Conservation (phyloP, 2,797 vertebrate genomes). For the Ara ararauna region DNA sequence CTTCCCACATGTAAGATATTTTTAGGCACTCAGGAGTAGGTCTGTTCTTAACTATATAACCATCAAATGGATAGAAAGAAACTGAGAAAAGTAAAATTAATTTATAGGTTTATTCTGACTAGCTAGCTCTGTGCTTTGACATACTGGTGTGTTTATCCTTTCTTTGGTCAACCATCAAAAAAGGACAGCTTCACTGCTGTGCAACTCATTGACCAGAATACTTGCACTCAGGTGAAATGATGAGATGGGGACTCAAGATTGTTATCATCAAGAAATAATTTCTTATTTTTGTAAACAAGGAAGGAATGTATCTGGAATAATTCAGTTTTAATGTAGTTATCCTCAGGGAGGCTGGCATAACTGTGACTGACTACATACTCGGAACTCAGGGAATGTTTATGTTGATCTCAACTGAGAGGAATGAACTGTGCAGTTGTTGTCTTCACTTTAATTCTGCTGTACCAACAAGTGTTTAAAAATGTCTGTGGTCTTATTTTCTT, state of each 20-base stretch:
- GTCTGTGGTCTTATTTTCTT: neutral
- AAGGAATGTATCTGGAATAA: neutral
- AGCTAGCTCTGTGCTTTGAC: neutral
- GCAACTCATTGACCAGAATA: neutral
- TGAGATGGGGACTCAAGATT: neutral
- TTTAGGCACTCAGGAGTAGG: neutral
- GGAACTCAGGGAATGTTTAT: neutral
- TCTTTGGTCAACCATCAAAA: neutral
- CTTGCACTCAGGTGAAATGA: neutral
- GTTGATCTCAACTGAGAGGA: neutral
- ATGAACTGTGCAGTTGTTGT: neutral
- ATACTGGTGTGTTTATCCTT: neutral
- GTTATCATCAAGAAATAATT: neutral
- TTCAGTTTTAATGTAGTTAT: neutral
- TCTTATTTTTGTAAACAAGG: neutral
- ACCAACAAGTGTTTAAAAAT: neutral
- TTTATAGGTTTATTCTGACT: neutral
- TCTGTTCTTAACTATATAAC: constrained; percentile 13
- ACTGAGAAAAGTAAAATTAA: neutral
- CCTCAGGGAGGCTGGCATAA: neutral
- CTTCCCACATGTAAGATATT: constrained; percentile 32
- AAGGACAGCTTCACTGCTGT: neutral
- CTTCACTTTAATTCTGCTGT: neutral
- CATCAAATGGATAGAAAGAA: constrained; percentile 3
- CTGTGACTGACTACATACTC: neutral